Evolutionary conservation across 1,140 invertebrate species (phyloP), one percentile per base, ranked within the genome.

Genomic region (Drosophila littoralis): DNA sequence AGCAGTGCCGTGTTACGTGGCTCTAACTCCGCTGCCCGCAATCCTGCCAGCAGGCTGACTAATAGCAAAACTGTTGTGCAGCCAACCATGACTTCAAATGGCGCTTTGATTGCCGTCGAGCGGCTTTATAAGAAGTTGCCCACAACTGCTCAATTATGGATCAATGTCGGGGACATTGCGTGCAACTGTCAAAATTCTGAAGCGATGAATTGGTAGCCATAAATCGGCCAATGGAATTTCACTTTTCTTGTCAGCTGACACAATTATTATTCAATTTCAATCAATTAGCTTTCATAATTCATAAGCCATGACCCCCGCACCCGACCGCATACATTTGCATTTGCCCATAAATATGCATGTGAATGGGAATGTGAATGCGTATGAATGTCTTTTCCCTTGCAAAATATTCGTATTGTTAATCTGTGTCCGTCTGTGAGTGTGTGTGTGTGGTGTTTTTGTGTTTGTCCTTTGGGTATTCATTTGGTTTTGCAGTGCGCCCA

Each of bases 231-330:
- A 73, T 65, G 80, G 71, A 80, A 84, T 89, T 89, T 79, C 85
- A 89, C 84, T 88, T 88, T 88, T 80, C 77, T 81, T 85, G 81
- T 85, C 81, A 77, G 45, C 73, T 80, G 77, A 84, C 68, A 59
- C 75, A 52, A 67, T 86, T 83, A 80, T 89, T 88, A 88, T 88
- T 88, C 83, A 89, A 89, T 89, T 90, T 89, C 68, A 72, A 84
- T 89, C 84, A 89, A 89, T 89, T 89, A 89, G 60, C 77, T 84
- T 89, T 81, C 77, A 89, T 89, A 89, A 89, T 89, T 89, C 85
- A 89, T 76, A 59, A 65, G 42, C 63, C 64, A 38, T 58, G 28
- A 28, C 22, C 67, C 66, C 45, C 6, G 17, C 38, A 40, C 9
- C 38, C 57, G 54, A n/a, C n/a, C 61, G 8, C 10, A 36, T n/a